Conservation (phyloP, 2,113 vertebrate species). For the Bungarus multicinctus region DNA sequence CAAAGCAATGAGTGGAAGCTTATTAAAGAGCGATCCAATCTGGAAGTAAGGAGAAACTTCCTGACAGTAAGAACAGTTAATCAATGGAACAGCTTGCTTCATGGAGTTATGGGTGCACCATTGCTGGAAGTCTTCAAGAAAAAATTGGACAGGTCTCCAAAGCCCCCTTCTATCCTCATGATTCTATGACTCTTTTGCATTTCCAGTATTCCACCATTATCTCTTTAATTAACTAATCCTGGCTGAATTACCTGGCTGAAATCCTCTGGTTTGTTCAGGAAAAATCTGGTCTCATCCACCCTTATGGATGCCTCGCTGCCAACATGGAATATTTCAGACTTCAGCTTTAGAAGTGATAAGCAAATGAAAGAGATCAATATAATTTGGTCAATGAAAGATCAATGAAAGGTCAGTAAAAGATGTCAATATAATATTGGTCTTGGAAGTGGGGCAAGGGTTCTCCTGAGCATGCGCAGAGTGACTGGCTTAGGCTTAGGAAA, state of each 20-base stretch:
- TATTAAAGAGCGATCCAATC: not conserved
- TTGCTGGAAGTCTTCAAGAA: not conserved
- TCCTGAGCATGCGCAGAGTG: not conserved
- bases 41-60: not conserved
- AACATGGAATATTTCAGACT: not conserved
- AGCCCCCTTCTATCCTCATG: not conserved
- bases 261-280: not conserved
- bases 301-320: conserved; percentile 5
- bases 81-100: not conserved
- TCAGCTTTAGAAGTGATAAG: not conserved
- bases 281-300: conserved; percentile 21
- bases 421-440: not conserved
- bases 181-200: not conserved
- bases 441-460: not conserved
- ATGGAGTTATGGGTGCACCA: not conserved
- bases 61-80: not conserved
- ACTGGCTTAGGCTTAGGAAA: not conserved
- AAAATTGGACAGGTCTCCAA: not conserved
- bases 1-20: not conserved
- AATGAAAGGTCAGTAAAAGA: not conserved
- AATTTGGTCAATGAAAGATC: not conserved
- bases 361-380: not conserved
- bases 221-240: not conserved
- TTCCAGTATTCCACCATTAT: not conserved
- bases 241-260: conserved; percentile 8